Percentiles rank a stretch among this genome's conserved stretches.
phyloP scores from a whole-genome alignment of 2,113 vertebrate species.

The Rhipidura dahli region DNA sequence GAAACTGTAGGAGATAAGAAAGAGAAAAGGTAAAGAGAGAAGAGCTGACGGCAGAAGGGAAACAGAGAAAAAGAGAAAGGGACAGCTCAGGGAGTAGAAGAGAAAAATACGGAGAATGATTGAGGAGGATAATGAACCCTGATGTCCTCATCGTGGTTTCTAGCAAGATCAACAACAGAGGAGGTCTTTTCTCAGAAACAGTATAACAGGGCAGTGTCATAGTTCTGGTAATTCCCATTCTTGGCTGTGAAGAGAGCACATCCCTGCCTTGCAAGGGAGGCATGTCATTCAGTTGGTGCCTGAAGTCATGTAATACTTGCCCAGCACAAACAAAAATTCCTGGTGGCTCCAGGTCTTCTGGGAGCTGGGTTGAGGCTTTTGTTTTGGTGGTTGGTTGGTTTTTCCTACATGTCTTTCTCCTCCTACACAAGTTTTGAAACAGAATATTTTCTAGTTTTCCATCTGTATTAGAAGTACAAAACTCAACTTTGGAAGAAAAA shows the following conservation, averaged over 20 bases:
- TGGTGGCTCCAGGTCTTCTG: slow-evolving; percentile 9
- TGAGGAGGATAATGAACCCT: background rate
- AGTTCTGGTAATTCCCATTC: background rate
- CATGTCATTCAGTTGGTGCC: slow-evolving; percentile 12
- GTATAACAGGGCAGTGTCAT: background rate
- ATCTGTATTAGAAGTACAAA: slow-evolving; percentile 6
- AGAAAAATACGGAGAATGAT: background rate
- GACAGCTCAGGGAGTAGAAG: background rate
- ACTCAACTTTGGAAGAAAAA: background rate
- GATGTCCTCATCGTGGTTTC: background rate
- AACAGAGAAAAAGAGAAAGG: background rate
- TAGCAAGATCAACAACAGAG: slow-evolving; percentile 23
- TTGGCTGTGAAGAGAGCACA: background rate
- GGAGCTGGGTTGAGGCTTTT: background rate
- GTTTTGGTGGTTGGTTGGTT: background rate
- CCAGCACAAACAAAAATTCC: slow-evolving; percentile 32
- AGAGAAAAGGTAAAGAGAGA: background rate
- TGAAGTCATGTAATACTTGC: slow-evolving; percentile 23
- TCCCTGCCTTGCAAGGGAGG: background rate
- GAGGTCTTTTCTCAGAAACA: slow-evolving; percentile 41
- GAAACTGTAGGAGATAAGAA: background rate
- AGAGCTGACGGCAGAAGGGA: background rate
- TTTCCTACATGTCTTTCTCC: background rate
- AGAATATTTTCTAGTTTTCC: background rate
- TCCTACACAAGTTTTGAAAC: slow-evolving; percentile 48